Evolutionary conservation across 2,797 vertebrate species (phyloP).

Genomic region (Anguilla megastoma): DNA sequence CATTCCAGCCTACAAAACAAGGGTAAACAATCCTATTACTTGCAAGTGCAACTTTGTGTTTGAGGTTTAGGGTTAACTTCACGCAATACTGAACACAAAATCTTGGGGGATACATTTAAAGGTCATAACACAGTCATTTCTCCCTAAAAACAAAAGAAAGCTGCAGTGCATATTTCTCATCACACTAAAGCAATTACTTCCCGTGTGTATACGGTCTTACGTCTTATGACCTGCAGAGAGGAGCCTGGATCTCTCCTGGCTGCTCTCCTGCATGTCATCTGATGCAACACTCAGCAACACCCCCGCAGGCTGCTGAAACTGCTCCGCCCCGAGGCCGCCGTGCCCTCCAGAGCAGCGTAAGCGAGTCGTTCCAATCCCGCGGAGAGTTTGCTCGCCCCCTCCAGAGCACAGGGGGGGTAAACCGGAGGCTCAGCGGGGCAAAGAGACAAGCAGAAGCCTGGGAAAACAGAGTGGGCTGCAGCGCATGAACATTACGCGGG

Average conservation of each 20-base stretch:
- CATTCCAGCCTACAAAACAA: background rate
- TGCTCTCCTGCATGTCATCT: conserved; percentile 57
- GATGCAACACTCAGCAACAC: conserved; percentile 76
- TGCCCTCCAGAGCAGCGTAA: conserved; percentile 27
- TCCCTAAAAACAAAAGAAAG: conserved; percentile 37
- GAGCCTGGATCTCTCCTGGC: conserved; percentile 43
- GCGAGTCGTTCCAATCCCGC: conserved; percentile 32
- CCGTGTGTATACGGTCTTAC: conserved; percentile 17
- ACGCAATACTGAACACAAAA: background rate
- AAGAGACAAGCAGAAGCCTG: background rate
- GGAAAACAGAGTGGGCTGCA: background rate
- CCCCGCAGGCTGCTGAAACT: conserved; percentile 54
- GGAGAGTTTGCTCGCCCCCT: conserved; percentile 40
- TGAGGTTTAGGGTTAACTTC: background rate
- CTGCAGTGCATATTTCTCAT: conserved; percentile 57
- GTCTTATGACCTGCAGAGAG: background rate
- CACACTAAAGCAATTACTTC: background rate
- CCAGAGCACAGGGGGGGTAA: background rate
- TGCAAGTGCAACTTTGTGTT: background rate
- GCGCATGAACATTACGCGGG: background rate
- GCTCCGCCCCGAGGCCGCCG: conserved; percentile 54
- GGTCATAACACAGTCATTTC: conserved; percentile 57
- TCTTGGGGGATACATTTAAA: conserved; percentile 61
- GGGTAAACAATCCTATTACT: background rate
- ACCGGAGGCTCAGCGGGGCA: background rate